Conservation (phyloP, 2,797 vertebrate genomes). For the Sarcophilus harrisii region DNA sequence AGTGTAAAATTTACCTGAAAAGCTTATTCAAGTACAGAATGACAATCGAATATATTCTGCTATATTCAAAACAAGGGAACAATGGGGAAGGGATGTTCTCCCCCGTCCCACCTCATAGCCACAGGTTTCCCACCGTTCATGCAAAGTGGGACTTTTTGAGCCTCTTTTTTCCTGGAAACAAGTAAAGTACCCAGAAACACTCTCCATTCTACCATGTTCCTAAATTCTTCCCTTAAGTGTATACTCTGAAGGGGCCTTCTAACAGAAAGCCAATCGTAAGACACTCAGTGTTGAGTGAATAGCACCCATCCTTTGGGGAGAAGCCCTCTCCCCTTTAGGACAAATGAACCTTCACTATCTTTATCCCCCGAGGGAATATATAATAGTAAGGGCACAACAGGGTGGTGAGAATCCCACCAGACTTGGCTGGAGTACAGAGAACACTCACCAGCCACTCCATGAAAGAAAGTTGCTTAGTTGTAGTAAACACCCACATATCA, state of each 20-base stretch:
- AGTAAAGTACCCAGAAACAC: neutral
- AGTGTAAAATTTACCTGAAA: slow-evolving; percentile 26
- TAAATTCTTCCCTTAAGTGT: neutral
- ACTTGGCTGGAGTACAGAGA: slow-evolving; percentile 12
- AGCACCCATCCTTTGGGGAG: slow-evolving; percentile 4
- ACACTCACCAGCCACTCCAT: slow-evolving; percentile 35
- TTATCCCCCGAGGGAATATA: slow-evolving; percentile 10
- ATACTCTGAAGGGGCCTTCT: neutral
- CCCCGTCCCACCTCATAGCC: neutral
- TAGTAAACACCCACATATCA: slow-evolving; percentile 64
- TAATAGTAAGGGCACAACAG: neutral
- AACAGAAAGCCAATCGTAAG: neutral
- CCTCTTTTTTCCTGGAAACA: neutral
- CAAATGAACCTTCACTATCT: neutral
- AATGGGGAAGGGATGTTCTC: neutral
- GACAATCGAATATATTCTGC: neutral
- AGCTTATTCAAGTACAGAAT: slow-evolving; percentile 54
- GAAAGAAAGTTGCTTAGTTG: slow-evolving; percentile 60
- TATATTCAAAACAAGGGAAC: neutral
- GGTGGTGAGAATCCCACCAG: neutral
- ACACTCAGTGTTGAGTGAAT: neutral
- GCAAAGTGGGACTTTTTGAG: neutral
- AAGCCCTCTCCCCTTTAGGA: neutral
- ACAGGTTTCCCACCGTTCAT: neutral
- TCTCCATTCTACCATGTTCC: neutral